Base-by-base conservation (phyloP, 1,140 invertebrate species). In the Leguminivora glycinivorella region DNA sequence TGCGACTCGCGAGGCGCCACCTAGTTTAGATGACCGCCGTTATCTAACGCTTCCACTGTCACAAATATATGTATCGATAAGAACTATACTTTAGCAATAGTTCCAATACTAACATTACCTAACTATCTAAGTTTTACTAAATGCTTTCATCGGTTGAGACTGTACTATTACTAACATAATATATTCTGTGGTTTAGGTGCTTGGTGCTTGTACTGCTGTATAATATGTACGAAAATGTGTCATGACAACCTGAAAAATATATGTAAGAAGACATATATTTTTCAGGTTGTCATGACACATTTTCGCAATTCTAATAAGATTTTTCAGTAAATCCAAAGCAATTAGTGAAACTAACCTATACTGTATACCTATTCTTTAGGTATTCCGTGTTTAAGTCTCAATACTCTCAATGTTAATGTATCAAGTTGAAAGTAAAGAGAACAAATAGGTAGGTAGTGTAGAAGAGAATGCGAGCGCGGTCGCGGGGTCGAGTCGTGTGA, bases 391-490 rank as follows among this genome's bases (percentile, higher is more conserved):
- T 72, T 70, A 69, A 22, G 69, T 81, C 80, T 72, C 74, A 84
- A 83, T 79, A 72, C 68, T 81, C 80, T 72, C 74, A 84, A 83
- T 80, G 77, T 84, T 81, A 84, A 75, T 81, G 74, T 77, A 84
- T 83, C 80, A 82, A 84, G 81, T 86, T 80, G 81, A 84, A 82
- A 87, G 80, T 81, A 79, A 83, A 83, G 83, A 82, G 79, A 68
- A 68, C 67, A 47, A 68, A 25, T 47, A 68, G 67, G 67, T 47
- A 68, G 43, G 67, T 83, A 60, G 52, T 47, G 56, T 60, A 75
- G 73, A 77, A 75, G 79, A 88, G 83, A 88, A 85, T 84, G 85
- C 82, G 76, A 82, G 79, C 73, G 75, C 79, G 79, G 77, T 78
- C 77, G 84, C 73, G 76, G 78, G 82, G 83, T 83, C 80, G 80